Base-by-base conservation (phyloP, 2,797 vertebrate genomes). In the Neostethus bicornis region DNA sequence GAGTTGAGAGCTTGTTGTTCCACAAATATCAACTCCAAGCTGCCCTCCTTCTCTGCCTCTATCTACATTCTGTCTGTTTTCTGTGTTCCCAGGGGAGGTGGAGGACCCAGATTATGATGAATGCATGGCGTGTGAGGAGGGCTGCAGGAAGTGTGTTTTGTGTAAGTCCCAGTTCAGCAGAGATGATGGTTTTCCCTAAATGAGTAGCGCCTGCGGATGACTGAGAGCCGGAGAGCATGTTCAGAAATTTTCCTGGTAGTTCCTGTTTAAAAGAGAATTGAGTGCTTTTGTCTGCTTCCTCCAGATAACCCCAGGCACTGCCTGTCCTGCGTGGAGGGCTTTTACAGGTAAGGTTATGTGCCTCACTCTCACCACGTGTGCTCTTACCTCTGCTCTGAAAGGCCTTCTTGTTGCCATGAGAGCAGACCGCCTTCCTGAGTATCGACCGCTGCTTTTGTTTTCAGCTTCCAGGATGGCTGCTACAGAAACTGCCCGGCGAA, bases 221-320 rank as follows among this genome's bases (percentile, higher is more conserved):
- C 13, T 1, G 10, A 60, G 62, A 70, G 66, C 55, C 9, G 9
- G 48, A n/a, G 9, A n/a, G 39, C 54, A 23, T 17, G 50, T 59
- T 53, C 14, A 24, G 55, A 50, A 58, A 38, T 43, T 54, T 57
- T 37, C 31, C 44, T 45, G 17, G 24, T 50, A 58, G 39, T 55
- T 72, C 25, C 50, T 45, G 34, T 64, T 63, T 59, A 44, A 77
- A 62, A 67, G 60, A 73, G 57, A 71, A 69, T 55, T 87, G 64
- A 80, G 70, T 61, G 64, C 74, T 63, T 80, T 56, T 79, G 68
- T 84, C 70, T 86, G 77, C 70, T 79, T 68, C 61, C 59, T 66
- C 80, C 91, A 99, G 96, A 94, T 92, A 92, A 97, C 80, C 94
- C 95, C 66, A 90, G 84, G 84, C 85, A 85, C 68, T 99, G 96